Base-by-base conservation (phyloP, 1,140 invertebrate species). In the Heliothis virescens region DNA sequence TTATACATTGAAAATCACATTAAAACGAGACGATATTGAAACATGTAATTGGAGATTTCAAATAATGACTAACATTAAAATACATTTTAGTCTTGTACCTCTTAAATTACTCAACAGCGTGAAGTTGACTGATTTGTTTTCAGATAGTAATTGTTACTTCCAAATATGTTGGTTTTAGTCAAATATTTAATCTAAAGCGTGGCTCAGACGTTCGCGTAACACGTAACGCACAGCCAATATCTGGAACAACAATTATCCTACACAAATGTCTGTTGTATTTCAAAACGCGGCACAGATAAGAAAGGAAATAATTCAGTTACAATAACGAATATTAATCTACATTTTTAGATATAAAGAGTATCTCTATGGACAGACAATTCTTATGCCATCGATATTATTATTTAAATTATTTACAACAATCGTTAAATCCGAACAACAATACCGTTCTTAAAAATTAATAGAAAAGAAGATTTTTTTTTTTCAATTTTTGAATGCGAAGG, bases 51-150 rank as follows among this genome's bases (percentile, higher is more conserved):
- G 15, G 21, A 65, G 29, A 65, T 57, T 57, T 60, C 29, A 79
- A 74, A 79, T 60, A 80, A 79, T 62, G 52, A 74, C 78, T 89
- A 85, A 85, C 29, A 84, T 83, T 85, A 89, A 85, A 86, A 87
- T 86, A 79, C 81, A 85, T 83, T 86, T 88, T 86, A 93, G 90
- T 93, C 91, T 92, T 91, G 81, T 84, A 87, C 87, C 89, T 92
- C 90, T 86, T 90, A 86, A 78, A 84, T 65, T 85, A 80, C 60
- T 76, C 47, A 63, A 71, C 29, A 16, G 18, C 21, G 9, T 55
- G 67, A 26, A 10, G 62, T 11, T 69, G 4, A 69, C 50, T 71
- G 21, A 26, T 29, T n/a, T n/a, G 29, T 71, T 21, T 21, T 26
- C 11, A 60, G 55, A 60, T 34, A 29, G 16, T 60, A 52, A 18